Conservation (phyloP, 2,797 vertebrate species). For the Rhodeus uyekii region DNA sequence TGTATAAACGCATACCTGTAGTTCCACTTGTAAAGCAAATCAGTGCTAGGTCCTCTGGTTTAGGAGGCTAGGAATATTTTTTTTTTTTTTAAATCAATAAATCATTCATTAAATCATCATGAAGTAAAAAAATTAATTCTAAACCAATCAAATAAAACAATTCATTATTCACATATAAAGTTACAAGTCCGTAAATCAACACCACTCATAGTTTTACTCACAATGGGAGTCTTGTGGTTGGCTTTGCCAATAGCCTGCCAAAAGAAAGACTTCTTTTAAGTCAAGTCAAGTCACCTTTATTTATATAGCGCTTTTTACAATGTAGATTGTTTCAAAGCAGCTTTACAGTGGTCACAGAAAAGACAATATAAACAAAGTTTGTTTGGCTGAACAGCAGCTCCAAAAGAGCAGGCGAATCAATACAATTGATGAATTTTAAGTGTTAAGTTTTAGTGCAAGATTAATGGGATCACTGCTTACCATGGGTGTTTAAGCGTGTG, state of each 20-base stretch:
- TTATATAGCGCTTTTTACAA: no score
- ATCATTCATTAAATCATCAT: neutral
- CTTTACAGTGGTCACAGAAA: no score
- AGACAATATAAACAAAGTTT: no score
- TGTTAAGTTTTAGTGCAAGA: neutral
- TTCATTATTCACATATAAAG: neutral
- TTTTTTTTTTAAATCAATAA: neutral
- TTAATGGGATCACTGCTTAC: neutral
- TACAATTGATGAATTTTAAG: no score
- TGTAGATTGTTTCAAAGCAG: no score
- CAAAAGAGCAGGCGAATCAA: no score
- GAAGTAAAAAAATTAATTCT: neutral
- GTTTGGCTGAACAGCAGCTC: no score
- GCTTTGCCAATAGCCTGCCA: conserved; percentile 72
- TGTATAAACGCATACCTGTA: conserved; percentile 79
- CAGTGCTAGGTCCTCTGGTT: conserved; percentile 88
- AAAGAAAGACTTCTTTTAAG: conserved; percentile 29
- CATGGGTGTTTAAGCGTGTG: neutral
- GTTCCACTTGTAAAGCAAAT: conserved; percentile 98
- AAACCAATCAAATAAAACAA: conserved; percentile 36
- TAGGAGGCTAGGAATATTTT: conserved; percentile 83
- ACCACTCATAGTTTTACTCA: conserved; percentile 61
- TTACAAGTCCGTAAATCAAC: neutral
- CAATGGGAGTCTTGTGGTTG: conserved; percentile 67
- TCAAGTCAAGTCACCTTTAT: no score